Percentiles rank a stretch among this genome's conserved stretches.
These are phyloP conservation scores for Leptinotarsa tumamoca DNA, from an alignment of 2,888 invertebrate species.

Conservation along the genomic window DNA sequence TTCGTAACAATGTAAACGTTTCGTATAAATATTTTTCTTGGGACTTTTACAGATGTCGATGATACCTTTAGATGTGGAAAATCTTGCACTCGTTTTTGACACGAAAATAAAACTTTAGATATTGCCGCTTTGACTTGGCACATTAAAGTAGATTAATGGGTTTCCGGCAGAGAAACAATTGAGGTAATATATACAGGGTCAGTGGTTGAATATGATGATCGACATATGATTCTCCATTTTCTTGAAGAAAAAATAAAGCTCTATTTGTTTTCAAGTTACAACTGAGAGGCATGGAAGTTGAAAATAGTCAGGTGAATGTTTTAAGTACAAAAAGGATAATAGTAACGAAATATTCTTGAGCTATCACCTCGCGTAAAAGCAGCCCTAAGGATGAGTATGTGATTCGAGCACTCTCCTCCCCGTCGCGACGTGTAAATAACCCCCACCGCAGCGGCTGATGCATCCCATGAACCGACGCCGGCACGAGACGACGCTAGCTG, in stretches of 20 bases:
- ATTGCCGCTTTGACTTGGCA: background rate
- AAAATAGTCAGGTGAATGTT: too few species aligned
- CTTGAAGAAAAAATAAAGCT: too few species aligned
- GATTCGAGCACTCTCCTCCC: background rate
- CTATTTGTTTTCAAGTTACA: too few species aligned
- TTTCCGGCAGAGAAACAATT: background rate
- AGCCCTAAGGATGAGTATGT: background rate
- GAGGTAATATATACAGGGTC: too few species aligned
- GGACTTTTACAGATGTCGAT: background rate
- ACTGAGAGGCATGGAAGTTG: too few species aligned
- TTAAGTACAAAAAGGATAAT: too few species aligned
- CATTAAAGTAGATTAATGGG: background rate
- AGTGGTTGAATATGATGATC: too few species aligned
- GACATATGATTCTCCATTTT: too few species aligned
- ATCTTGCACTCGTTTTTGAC: background rate
- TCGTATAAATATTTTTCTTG: constrained; percentile 3
- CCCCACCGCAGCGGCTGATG: constrained; percentile 12
- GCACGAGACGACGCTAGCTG: constrained; percentile 33
- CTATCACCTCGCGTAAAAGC: too few species aligned
- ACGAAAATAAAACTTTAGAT: background rate
- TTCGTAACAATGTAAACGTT: background rate
- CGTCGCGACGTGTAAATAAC: constrained; percentile 24
- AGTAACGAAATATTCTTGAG: too few species aligned
- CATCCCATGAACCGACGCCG: constrained; percentile 37
- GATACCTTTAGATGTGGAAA: background rate